Conservation (phyloP, 2,888 invertebrate genomes). For the Chrysolina oricalcia region DNA sequence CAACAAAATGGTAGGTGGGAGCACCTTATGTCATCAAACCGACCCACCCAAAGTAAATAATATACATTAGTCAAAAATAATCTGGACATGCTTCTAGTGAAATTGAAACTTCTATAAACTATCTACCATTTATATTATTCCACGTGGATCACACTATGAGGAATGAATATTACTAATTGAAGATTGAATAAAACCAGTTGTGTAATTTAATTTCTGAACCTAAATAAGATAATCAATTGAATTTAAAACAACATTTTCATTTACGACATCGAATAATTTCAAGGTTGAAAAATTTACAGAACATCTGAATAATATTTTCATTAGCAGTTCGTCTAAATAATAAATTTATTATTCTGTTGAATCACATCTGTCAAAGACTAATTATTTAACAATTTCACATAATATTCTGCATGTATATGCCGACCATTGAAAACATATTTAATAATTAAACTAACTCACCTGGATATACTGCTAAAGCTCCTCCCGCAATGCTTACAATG, state of each 20-base stretch:
- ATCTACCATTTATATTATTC: background rate
- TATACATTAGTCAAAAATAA: no score
- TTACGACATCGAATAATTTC: background rate
- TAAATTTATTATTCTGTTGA: no score
- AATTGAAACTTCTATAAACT: background rate
- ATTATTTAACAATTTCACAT: background rate
- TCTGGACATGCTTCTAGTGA: background rate
- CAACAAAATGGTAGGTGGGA: no score
- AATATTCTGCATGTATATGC: no score
- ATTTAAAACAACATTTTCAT: background rate
- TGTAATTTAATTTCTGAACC: background rate
- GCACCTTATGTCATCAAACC: no score
- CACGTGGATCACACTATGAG: background rate
- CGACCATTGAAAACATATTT: background rate
- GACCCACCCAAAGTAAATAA: no score
- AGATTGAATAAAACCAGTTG: background rate
- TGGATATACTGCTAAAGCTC: constrained; percentile 25
- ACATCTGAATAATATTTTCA: background rate
- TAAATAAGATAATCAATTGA: background rate
- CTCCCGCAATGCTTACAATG: constrained; percentile 4
- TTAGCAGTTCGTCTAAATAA: background rate
- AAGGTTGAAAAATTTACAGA: background rate
- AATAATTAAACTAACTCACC: constrained; percentile 10
- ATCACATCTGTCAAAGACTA: background rate
- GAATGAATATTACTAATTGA: background rate